A percentile compares a stretch with the other conserved stretches of the same genome.
Conservation (phyloP, 2,797 vertebrate species). For the Simalia tracyae region DNA sequence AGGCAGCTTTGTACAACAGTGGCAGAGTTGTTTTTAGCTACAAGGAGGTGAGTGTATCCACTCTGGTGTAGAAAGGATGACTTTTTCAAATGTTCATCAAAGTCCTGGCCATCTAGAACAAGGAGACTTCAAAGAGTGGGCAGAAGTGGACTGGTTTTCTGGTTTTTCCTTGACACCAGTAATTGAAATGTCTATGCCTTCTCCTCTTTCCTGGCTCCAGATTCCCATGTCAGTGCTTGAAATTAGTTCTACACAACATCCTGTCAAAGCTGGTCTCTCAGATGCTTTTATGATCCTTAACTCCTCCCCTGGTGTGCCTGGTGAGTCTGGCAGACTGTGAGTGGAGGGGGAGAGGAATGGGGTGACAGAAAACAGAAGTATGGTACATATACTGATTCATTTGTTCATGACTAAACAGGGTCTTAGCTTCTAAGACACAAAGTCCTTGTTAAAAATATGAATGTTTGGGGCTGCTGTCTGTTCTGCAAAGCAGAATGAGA, state of each 20-base stretch:
- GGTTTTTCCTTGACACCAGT: background rate
- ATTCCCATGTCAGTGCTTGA: constrained; percentile 83
- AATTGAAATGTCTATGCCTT: accelerated
- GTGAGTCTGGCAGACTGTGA: constrained; percentile 68
- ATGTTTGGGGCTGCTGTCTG: background rate
- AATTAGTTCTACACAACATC: constrained; percentile 90
- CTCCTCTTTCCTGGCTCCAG: constrained; percentile 63
- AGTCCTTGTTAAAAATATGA: background rate
- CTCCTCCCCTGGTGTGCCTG: constrained; percentile 73
- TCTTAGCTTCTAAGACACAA: background rate
- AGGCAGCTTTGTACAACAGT: constrained; percentile 82
- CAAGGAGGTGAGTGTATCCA: constrained; percentile 78
- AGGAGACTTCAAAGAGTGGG: background rate
- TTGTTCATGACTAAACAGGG: background rate
- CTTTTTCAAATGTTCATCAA: background rate
- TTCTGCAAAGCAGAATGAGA: background rate
- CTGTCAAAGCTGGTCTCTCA: constrained; percentile 92
- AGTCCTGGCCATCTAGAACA: background rate
- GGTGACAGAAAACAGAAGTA: background rate
- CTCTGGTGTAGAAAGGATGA: background rate
- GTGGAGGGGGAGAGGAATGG: background rate
- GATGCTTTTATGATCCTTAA: constrained; percentile 90
- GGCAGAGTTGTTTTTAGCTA: constrained; percentile 92
- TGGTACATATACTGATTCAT: background rate
- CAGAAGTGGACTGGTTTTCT: background rate